phyloP scores from a whole-genome alignment of 2,797 vertebrate genomes.

The Craterocephalus amniculus region DNA sequence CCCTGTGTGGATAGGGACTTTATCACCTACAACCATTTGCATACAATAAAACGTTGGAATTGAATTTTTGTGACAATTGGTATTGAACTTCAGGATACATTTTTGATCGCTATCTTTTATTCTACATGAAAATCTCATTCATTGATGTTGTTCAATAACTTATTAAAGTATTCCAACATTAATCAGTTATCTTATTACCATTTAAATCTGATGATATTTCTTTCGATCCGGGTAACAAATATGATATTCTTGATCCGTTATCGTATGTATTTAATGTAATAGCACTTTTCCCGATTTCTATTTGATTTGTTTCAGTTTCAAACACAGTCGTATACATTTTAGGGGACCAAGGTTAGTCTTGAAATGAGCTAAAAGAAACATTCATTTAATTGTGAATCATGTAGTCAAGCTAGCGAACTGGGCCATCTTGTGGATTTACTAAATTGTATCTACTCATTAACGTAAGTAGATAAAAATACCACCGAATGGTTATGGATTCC shows the following conservation, averaged over 20 bases:
- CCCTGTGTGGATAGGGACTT: no score
- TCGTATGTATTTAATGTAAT: background rate
- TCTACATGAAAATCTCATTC: no score
- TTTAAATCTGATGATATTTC: no score
- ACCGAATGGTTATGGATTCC: slow-evolving; percentile 54
- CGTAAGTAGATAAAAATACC: slow-evolving; percentile 49
- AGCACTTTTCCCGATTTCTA: background rate
- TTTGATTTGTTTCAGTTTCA: slow-evolving; percentile 7
- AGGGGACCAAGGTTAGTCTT: slow-evolving; percentile 17
- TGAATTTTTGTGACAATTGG: no score
- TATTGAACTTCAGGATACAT: no score
- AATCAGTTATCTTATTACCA: no score
- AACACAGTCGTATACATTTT: slow-evolving; percentile 9
- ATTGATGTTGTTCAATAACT: no score
- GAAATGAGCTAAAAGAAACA: slow-evolving; percentile 13
- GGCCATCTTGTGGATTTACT: slow-evolving; percentile 23
- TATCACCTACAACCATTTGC: no score
- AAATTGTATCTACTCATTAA: slow-evolving; percentile 40
- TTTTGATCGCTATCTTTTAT: no score
- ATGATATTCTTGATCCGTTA: no score
- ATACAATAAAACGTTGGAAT: no score
- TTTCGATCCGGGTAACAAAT: background rate
- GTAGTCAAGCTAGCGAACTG: slow-evolving; percentile 10
- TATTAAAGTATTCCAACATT: no score
- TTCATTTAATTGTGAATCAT: slow-evolving; percentile 27